A percentile compares a stretch with the other conserved stretches of the same genome.
Evolutionary conservation across 2,888 invertebrate genomes (phyloP).

Genomic region (Miltochrista miniata): DNA sequence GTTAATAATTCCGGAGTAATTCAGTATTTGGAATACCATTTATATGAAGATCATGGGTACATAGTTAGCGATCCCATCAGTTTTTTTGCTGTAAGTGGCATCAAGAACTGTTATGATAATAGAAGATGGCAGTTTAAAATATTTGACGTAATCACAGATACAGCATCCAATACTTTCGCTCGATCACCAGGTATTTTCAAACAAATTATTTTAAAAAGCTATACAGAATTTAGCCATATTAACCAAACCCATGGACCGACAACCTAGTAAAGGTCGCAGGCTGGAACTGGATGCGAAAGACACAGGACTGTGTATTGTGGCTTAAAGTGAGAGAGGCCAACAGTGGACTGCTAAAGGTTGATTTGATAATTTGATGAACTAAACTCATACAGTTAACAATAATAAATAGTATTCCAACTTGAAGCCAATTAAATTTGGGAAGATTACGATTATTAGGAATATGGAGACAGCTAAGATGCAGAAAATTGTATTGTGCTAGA

Average conservation of each 20-base stretch:
- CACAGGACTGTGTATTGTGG: no score
- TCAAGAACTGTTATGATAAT: constrained; percentile 86
- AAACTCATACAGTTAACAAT: no score
- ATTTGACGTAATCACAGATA: constrained; percentile 84
- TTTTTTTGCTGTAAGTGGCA: constrained; percentile 45
- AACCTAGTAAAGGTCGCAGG: no score
- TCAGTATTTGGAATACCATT: constrained; percentile 83
- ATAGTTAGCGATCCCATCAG: constrained; percentile 79
- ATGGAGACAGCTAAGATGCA: constrained; percentile 61
- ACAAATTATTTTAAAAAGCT: background rate
- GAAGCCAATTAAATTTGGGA: no score
- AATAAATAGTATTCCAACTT: no score
- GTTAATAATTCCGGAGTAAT: constrained; percentile 85
- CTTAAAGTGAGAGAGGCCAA: no score
- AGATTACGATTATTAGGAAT: constrained; percentile 80
- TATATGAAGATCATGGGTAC: constrained; percentile 83
- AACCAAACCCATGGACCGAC: no score
- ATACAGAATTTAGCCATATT: background rate
- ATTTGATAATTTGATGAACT: no score
- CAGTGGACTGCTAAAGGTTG: no score
- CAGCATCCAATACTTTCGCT: constrained; percentile 84
- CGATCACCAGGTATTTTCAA: constrained; percentile 86
- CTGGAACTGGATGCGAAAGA: constrained; percentile 3
- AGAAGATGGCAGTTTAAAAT: constrained; percentile 61
- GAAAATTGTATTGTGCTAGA: constrained; percentile 85